Evolutionary conservation across 2,888 invertebrate genomes (phyloP), one percentile per base, ranked within the genome.

Genomic region (Rhagophthalmus giganteus): DNA sequence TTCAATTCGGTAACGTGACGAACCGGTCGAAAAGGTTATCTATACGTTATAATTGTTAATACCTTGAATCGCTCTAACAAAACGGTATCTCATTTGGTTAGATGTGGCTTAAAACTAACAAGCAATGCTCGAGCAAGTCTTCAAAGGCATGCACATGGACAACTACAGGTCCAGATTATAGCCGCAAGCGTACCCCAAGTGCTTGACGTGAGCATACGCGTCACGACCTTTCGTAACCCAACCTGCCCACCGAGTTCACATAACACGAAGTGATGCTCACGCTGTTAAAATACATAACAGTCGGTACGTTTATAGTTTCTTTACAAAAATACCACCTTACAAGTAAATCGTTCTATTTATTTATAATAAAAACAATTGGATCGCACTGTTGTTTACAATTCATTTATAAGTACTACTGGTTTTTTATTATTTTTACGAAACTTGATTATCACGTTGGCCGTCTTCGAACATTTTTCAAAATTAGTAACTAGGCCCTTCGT

Each of bases 161-260:
- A n/a, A n/a, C n/a, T n/a, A 46, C 25, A 10, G 54, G 58, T 52
- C 33, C 49, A 50, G 42, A 50, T 53, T 35, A 48, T 34, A 33
- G 54, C 59, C 54, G 37, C 52, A 47, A 49, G 58, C 56, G 54
- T 58, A 56, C 58, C 59, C 58, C 47, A 58, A n/a, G 59, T 50
- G 56, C 47, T 51, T 55, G 56, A 58, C 64, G 59, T 64, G 64
- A 64, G 60, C 64, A 59, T 60, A 55, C 62, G 55, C 61, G 62
- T 64, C 64, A 64, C 64, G 64, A 64, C 64, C 64, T 64, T 62
- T 64, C 55, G 61, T 64, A 64, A 64, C 64, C 64, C 55, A 63
- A 60, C 62, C 61, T 61, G 61, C 62, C 56, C 58, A 52, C 56
- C 49, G 48, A 41, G 58, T 59, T 59, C 54, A 57, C 58, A 59